Percentiles rank a stretch among this genome's conserved stretches.
phyloP scores from a whole-genome alignment of 2,113 vertebrate species.

The Chaetodon trifascialis region DNA sequence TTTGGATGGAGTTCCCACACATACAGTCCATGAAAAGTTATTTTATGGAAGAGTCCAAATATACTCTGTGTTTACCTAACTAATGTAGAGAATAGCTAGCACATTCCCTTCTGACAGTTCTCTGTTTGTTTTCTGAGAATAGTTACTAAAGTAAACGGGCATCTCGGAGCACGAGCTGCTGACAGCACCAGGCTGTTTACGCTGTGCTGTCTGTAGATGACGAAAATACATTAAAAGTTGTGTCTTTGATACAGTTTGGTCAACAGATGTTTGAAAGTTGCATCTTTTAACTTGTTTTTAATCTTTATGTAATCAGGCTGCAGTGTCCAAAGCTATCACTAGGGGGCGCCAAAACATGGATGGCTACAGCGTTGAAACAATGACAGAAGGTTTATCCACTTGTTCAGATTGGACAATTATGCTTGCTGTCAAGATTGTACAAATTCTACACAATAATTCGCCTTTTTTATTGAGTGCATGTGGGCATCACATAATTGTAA shows the following conservation, averaged over 20 bases:
- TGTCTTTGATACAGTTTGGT: neutral
- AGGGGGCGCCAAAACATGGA: slow-evolving; percentile 20
- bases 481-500: neutral
- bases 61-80: slow-evolving; percentile 36
- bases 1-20: slow-evolving; percentile 24
- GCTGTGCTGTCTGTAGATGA: neutral
- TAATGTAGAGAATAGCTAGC: slow-evolving; percentile 3
- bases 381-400: neutral
- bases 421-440: neutral
- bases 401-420: neutral
- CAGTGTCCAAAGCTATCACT: neutral
- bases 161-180: neutral
- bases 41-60: neutral
- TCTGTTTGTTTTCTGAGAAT: slow-evolving; percentile 53
- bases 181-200: slow-evolving; percentile 2
- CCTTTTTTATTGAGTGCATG: neutral
- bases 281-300: neutral
- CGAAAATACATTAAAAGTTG: neutral
- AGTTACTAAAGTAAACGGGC: slow-evolving; percentile 27
- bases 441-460: neutral
- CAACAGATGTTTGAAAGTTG: neutral
- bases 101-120: slow-evolving; percentile 43
- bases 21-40: slow-evolving; percentile 16
- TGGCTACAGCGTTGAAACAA: neutral
- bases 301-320: neutral